Evolutionary conservation across 2,888 invertebrate genomes (phyloP).

Genomic region (Gymnoscelis rufifasciata): DNA sequence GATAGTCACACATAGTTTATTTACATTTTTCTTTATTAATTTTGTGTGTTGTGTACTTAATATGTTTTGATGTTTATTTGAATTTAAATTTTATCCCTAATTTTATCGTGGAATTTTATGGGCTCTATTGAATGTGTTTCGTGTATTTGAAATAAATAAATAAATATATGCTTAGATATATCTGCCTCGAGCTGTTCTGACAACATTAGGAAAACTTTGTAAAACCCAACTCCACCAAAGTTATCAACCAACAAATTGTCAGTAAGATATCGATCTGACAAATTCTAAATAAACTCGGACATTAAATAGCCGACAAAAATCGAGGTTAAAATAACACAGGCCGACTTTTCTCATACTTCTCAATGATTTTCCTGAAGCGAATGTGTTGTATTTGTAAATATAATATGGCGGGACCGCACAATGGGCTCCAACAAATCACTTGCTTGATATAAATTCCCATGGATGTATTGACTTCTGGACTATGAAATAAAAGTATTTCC

Average conservation of each 20-base stretch:
- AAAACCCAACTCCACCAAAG: too few relatives aligned
- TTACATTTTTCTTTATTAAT: too few relatives aligned
- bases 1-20: too few relatives aligned
- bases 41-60: too few relatives aligned
- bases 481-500: too few relatives aligned
- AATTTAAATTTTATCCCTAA: too few relatives aligned
- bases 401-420: slow-evolving; percentile 39
- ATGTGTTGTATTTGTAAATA: slow-evolving; percentile 41
- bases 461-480: slow-evolving; percentile 3
- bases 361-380: slow-evolving; percentile 35
- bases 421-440: slow-evolving; percentile 53
- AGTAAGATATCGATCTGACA: too few relatives aligned
- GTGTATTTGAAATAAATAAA: not conserved
- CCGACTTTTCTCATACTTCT: slow-evolving; percentile 27
- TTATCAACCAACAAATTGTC: too few relatives aligned
- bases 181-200: slow-evolving; percentile 4
- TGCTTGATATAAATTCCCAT: slow-evolving; percentile 13
- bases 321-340: slow-evolving; percentile 22
- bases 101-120: too few relatives aligned
- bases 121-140: too few relatives aligned
- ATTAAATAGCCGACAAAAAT: slow-evolving; percentile 7
- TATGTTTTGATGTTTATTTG: too few relatives aligned
- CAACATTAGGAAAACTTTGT: too few relatives aligned
- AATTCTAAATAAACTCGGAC: not conserved
- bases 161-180: not conserved